These are phyloP conservation scores for Philonicus albiceps DNA, from an alignment of 2,888 invertebrate species.

Conservation along the genomic window DNA sequence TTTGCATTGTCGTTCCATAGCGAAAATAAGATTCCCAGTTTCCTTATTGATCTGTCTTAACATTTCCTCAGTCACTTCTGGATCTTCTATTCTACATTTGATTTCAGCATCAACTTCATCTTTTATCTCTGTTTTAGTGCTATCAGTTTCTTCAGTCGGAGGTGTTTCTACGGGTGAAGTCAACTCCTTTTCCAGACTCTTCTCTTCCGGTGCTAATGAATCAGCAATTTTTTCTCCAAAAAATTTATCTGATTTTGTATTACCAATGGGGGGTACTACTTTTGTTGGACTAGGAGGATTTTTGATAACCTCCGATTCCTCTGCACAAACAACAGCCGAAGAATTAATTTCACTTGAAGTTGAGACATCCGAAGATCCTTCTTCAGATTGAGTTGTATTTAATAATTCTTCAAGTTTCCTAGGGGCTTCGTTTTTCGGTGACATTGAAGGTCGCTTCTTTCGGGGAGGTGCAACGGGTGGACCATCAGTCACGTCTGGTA, in stretches of 20 bases:
- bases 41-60: constrained; percentile 42
- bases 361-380: background rate
- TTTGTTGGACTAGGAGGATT: constrained; percentile 34
- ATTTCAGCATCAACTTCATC: background rate
- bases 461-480: constrained; percentile 51
- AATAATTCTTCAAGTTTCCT: background rate
- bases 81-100: background rate
- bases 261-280: constrained; percentile 49
- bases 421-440: background rate
- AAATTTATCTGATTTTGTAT: constrained; percentile 52
- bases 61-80: constrained; percentile 30
- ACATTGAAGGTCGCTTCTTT: constrained; percentile 47
- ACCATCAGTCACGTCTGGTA: constrained; percentile 42
- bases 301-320: background rate
- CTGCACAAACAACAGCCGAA: background rate
- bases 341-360: background rate
- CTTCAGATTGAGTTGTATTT: background rate
- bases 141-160: background rate
- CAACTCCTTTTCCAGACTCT: background rate
- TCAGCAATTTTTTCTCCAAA: constrained; percentile 51
- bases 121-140: background rate
- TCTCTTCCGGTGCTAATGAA: constrained; percentile 47
- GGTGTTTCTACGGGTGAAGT: background rate
- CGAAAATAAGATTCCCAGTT: constrained; percentile 42
- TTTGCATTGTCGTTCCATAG: constrained; percentile 30